Percentiles rank a stretch among this genome's conserved stretches.
phyloP scores from a whole-genome alignment of 1,140 invertebrate genomes.

The Planococcus citri region DNA sequence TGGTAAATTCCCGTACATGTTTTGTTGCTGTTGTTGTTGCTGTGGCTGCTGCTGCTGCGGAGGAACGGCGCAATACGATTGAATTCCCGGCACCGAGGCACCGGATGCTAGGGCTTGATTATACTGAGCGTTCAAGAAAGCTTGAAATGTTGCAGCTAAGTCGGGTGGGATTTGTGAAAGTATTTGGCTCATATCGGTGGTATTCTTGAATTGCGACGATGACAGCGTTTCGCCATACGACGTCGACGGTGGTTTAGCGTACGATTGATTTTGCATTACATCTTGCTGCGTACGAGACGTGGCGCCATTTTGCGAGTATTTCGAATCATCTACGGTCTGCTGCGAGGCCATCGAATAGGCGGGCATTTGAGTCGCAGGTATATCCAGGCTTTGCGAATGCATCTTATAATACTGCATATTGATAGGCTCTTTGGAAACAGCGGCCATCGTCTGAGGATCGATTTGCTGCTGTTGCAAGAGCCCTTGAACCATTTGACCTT shows the following conservation, averaged over 20 bases:
- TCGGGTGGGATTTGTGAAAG: background rate
- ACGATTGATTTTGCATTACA: background rate
- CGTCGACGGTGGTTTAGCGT: background rate
- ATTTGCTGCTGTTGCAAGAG: background rate
- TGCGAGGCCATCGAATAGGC: background rate
- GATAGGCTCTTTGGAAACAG: background rate
- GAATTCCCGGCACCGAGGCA: background rate
- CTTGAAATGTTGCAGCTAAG: background rate
- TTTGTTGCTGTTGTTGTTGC: background rate
- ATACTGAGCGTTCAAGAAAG: background rate
- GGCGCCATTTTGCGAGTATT: background rate
- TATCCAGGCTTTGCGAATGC: conserved; percentile 1
- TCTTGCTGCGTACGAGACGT: background rate
- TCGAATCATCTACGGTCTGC: background rate
- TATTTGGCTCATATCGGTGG: background rate
- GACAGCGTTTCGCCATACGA: background rate
- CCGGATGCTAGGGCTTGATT: background rate
- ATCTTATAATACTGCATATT: background rate
- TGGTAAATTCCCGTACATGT: background rate
- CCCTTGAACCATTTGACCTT: background rate
- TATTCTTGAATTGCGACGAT: background rate
- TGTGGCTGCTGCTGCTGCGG: background rate
- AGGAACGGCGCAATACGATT: background rate
- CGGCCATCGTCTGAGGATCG: background rate
- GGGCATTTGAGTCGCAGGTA: background rate